Base-by-base conservation (phyloP, 2,113 vertebrate species). In the Rhinichthys klamathensis region DNA sequence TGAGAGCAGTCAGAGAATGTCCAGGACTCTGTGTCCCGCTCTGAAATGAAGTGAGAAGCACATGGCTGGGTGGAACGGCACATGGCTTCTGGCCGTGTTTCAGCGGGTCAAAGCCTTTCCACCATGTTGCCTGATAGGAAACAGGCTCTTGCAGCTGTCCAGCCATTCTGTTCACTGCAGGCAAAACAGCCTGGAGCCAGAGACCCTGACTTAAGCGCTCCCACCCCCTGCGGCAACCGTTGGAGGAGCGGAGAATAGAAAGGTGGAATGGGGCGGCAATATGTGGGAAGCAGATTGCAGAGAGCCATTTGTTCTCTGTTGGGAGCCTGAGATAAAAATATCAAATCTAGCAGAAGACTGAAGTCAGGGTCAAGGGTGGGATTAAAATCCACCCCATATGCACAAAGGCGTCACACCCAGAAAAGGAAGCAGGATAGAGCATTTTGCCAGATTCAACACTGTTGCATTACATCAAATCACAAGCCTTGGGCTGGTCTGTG, bases 161-260 rank as follows among this genome's bases (percentile, higher is more conserved):
- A 15, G 78, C 82, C 91, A 89, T 91, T 91, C 92, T 93, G 92
- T 90, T 92, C 91, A 49, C 90, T 54, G 30, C 88, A 77, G 84
- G 78, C 54, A 83, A 83, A 49, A 75, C 38, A 67, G 80, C 79
- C 80, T 38, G 49, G 84, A 87, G 88, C 56, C 69, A 80, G 79
- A 35, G 67, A 56, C 76, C 65, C 82, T 82, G 91, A 90, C 90
- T 88, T 74, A 81, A 61, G 69, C 35, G 51, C 11, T 79, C 84
- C 79, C 49, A 87, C 86, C 84, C 83, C 75, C 73, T 89, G 82
- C 84, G 84, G 88, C 77, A 80, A 85, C 41, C 80, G 80, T 86
- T 80, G 77, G 79, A 86, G 27, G 80, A 44, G 69, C 10, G 80
- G 61, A 74, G 80, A 78, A 60, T 49, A 83, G 84, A 73, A 87